These are phyloP conservation scores for Myotis yumanensis DNA, from an alignment of 2,113 vertebrate genomes.

Conservation along the genomic window DNA sequence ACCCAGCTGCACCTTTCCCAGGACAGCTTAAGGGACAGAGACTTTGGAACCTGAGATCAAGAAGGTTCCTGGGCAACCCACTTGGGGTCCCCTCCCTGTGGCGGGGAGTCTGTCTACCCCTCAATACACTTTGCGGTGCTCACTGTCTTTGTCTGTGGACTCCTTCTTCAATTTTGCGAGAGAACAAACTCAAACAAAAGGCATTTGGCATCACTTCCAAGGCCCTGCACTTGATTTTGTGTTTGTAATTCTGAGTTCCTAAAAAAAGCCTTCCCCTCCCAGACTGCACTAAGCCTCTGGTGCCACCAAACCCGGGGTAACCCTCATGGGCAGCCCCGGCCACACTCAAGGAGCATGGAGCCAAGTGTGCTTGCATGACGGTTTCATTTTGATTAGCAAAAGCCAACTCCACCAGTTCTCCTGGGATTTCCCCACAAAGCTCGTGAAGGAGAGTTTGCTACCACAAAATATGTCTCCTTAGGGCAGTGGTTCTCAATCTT, in stretches of 20 bases:
- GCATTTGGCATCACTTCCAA: background rate
- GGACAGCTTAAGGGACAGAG: too few species aligned
- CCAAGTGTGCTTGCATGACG: background rate
- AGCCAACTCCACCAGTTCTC: background rate
- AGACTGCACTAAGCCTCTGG: background rate
- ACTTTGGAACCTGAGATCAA: too few species aligned
- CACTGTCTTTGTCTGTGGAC: too few species aligned
- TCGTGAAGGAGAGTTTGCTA: background rate
- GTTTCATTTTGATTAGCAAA: background rate
- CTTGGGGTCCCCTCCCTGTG: too few species aligned
- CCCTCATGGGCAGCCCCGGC: background rate
- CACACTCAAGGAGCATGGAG: background rate
- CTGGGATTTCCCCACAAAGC: background rate
- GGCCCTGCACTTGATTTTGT: background rate
- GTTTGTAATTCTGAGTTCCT: slow-evolving; percentile 18
- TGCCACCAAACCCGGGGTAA: background rate
- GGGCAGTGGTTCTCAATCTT: too few species aligned
- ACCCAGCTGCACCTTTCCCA: too few species aligned
- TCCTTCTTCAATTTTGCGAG: too few species aligned
- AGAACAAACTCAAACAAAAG: too few species aligned
- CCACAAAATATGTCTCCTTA: background rate
- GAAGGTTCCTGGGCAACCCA: too few species aligned
- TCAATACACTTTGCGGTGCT: too few species aligned
- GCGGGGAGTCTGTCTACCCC: too few species aligned
- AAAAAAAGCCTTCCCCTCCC: background rate